A percentile compares a stretch with the other conserved stretches of the same genome.
Evolutionary conservation across 1,140 invertebrate genomes (phyloP).

Genomic region (Anastrepha ludens): DNA sequence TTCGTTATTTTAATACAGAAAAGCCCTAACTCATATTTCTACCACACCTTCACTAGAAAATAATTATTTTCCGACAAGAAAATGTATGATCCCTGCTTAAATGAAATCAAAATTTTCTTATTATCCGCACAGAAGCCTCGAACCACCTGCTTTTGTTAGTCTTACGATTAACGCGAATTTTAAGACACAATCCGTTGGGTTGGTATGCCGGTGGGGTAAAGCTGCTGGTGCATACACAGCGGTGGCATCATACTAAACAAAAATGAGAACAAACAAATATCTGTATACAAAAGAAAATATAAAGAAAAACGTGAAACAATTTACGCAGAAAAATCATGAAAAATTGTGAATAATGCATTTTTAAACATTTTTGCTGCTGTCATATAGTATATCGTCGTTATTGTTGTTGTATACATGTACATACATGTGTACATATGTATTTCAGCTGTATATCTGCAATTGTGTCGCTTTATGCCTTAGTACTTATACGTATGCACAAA

Average conservation of each 20-base stretch:
- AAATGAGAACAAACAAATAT: constrained; percentile 7
- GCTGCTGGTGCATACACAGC: not conserved
- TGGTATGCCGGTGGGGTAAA: not conserved
- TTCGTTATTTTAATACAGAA: no score
- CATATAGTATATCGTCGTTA: not conserved
- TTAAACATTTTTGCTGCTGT: constrained; percentile 22
- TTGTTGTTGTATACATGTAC: not conserved
- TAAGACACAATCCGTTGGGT: not conserved
- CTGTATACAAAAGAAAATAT: not conserved
- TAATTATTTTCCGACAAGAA: no score
- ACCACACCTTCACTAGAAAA: no score
- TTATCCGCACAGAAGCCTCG: not conserved
- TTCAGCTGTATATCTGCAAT: constrained; percentile 10
- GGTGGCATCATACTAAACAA: not conserved
- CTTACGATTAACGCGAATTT: constrained; percentile 4
- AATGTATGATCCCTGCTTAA: no score
- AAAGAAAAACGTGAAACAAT: constrained; percentile 4
- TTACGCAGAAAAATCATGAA: not conserved
- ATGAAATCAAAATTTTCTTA: no score
- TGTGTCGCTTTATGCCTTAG: constrained; percentile 22
- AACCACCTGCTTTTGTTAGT: not conserved
- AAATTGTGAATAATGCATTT: constrained; percentile 44
- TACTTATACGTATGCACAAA: not conserved
- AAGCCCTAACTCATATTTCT: no score
- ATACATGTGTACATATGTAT: not conserved